Evolutionary conservation across 2,113 vertebrate genomes (phyloP), one percentile per base, ranked within the genome.

Genomic region (Notarius quadriscutis): DNA sequence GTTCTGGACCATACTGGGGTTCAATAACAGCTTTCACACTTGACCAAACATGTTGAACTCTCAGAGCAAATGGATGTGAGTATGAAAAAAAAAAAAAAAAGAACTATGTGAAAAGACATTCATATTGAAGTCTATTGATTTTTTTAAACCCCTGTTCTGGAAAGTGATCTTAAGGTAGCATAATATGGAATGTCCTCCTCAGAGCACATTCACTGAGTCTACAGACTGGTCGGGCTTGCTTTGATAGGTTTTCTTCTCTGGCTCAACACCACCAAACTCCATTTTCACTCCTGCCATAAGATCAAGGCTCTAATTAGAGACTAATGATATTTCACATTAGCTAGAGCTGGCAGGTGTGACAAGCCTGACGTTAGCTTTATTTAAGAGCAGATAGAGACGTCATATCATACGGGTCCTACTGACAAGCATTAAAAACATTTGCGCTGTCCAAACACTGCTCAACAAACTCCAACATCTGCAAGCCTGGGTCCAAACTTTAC

Each of bases 371-470:
- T 55, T 63, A 63, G n/a, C 34, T 63, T 30, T 34, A 83, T 22
- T 20, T 53, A 65, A 65, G n/a, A 58, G 1, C 27, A 63, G 55
- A 53, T 12, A 53, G 78, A 86, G 51, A 12, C 85, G 48, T n/a
- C 4, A 30, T 18, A n/a, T 25, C 50, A 57, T 30, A 22, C 5
- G 0, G 34, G n/a, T 1, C 25, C 15, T 18, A 75, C 25, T 30
- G 9, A 60, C 18, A 1, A 14, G 30, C 41, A 53, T 62, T 63
- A 72, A 48, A 86, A 71, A 83, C 79, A n/a, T 20, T 22, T 48
- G 5, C 71, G 83, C 58, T 83, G 81, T 87, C 71, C 81, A 87
- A 83, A 83, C 86, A 83, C 67, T 62, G 12, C 80, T 82, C 79
- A 87, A 15, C 62, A 81, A 41, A 12, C 48, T 57, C 75, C 1